These are phyloP conservation scores for Carpatolechia fugitivella DNA, from an alignment of 2,888 invertebrate genomes.

Conservation along the genomic window DNA sequence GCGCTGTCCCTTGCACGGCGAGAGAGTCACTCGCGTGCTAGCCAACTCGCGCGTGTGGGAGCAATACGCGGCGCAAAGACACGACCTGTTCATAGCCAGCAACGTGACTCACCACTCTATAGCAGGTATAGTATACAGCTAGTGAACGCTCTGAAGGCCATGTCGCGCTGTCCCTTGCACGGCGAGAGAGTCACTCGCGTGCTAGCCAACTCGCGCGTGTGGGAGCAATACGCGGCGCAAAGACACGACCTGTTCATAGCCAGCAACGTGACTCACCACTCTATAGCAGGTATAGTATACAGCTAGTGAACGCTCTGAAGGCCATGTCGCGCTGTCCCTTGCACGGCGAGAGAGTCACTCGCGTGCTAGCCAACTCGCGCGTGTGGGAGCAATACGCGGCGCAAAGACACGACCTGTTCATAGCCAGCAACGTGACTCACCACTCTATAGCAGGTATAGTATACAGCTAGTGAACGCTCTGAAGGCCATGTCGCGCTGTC, in stretches of 20 bases:
- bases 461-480: too few relatives aligned
- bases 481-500: too few relatives aligned
- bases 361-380: conserved; percentile 34
- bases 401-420: conserved; percentile 97
- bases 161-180: conserved; percentile 75
- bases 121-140: conserved; percentile 95
- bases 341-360: conserved; percentile 52
- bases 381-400: conserved; percentile 97
- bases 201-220: conserved; percentile 90
- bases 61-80: conserved; percentile 96
- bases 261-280: conserved; percentile 86
- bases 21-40: conserved; percentile 84
- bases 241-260: conserved; percentile 96
- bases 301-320: too few relatives aligned
- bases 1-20: conserved; percentile 27
- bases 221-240: conserved; percentile 98
- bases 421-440: conserved; percentile 79
- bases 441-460: conserved; percentile 85
- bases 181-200: conserved; percentile 81
- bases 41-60: conserved; percentile 93
- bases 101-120: conserved; percentile 88
- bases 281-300: conserved; percentile 91
- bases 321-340: background rate
- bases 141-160: conserved; percentile 96
- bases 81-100: conserved; percentile 95